Percentiles rank a stretch among this genome's conserved stretches.
These are phyloP conservation scores for Sardina pilchardus DNA, from an alignment of 2,113 vertebrate species.

Conservation along the genomic window DNA sequence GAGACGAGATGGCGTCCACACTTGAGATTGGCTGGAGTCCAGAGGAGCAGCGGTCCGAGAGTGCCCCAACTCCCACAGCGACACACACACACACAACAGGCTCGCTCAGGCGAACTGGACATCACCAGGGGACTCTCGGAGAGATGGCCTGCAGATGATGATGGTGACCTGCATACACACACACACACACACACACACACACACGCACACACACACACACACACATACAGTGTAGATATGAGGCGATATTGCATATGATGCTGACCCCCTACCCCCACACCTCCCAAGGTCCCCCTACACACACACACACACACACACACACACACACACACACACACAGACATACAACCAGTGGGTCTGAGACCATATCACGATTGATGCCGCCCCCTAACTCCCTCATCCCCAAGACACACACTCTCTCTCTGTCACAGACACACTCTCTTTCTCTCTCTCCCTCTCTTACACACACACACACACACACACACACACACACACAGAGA, in stretches of 20 bases:
- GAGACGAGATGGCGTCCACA: no score
- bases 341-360: neutral
- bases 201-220: neutral
- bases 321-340: neutral
- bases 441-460: constrained; percentile 33
- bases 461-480: constrained; percentile 52
- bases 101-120: constrained; percentile 60
- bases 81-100: constrained; percentile 11
- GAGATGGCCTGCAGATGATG: neutral
- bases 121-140: constrained; percentile 31
- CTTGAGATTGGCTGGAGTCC: constrained; percentile 5
- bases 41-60: constrained; percentile 16
- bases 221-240: neutral
- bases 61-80: neutral
- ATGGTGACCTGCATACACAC: neutral
- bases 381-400: neutral
- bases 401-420: constrained; percentile 22
- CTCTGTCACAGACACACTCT: constrained; percentile 42
- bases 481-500: constrained; percentile 9
- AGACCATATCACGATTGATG: neutral
- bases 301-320: neutral
- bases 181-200: constrained; percentile 2
- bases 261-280: neutral
- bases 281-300: neutral
- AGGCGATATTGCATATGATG: neutral